A percentile compares a stretch with the other conserved stretches of the same genome.
Evolutionary conservation across 1,140 invertebrate species (phyloP).

Genomic region (Drosophila eugracilis): DNA sequence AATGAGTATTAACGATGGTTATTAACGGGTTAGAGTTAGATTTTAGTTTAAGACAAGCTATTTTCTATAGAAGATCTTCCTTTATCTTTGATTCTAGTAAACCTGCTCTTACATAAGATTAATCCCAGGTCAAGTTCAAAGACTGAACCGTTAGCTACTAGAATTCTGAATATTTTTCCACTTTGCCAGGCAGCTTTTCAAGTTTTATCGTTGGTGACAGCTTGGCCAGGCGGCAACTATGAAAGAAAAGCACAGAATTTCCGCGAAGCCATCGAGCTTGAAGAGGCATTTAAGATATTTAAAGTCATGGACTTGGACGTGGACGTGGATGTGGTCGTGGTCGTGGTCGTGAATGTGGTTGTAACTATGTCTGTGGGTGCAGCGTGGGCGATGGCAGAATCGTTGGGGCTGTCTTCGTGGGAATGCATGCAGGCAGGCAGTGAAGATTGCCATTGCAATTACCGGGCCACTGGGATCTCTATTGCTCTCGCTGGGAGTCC

Average conservation of each 20-base stretch:
- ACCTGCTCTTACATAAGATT: not conserved
- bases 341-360: not conserved
- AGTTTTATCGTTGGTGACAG: slow-evolving; percentile 6
- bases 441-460: slow-evolving; percentile 21
- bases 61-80: no score
- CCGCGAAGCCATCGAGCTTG: slow-evolving; percentile 19
- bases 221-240: slow-evolving; percentile 13
- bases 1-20: not conserved
- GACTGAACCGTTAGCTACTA: not conserved
- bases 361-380: slow-evolving; percentile 15
- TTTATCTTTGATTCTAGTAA: no score
- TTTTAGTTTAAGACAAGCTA: no score
- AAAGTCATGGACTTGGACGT: not conserved
- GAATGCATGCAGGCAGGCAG: slow-evolving; percentile 17
- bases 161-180: not conserved
- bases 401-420: slow-evolving; percentile 10
- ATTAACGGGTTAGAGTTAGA: no score
- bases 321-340: not conserved
- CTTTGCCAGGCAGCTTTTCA: not conserved
- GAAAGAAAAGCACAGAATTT: slow-evolving; percentile 20
- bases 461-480: slow-evolving; percentile 16
- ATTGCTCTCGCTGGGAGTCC: slow-evolving; percentile 5
- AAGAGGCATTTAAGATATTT: slow-evolving; percentile 28
- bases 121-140: not conserved
- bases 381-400: slow-evolving; percentile 11